phyloP scores from a whole-genome alignment of 37 sponge, comb jelly and placozoan species.

The Tethya wilhelma region DNA sequence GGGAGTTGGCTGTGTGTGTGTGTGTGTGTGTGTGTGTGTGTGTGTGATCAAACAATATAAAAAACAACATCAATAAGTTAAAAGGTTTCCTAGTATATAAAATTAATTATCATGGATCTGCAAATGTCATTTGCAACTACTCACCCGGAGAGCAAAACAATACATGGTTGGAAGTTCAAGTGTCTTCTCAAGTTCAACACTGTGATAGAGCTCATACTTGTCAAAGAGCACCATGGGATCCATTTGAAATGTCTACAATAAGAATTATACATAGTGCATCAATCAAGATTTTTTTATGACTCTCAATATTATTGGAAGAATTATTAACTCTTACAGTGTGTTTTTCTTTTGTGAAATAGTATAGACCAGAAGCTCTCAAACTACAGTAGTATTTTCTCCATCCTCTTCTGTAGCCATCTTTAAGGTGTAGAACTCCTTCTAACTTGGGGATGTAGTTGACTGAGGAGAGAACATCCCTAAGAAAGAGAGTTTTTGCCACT shows the following conservation, averaged over 20 bases:
- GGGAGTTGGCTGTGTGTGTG: not conserved
- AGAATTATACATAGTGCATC: constrained; percentile 63
- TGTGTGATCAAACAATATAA: no score
- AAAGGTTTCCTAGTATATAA: no score
- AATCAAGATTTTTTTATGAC: not conserved
- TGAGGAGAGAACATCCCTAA: constrained; percentile 88
- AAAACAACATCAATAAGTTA: no score
- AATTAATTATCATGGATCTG: no score
- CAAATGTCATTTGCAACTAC: not conserved
- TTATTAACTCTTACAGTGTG: constrained; percentile 51
- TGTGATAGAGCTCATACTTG: constrained; percentile 82
- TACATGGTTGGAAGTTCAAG: constrained; percentile 78
- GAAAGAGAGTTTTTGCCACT: constrained; percentile 72
- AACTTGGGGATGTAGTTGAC: constrained; percentile 86
- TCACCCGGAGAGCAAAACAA: constrained; percentile 87
- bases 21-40: no score
- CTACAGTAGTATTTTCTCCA: constrained; percentile 93
- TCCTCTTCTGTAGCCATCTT: constrained; percentile 89
- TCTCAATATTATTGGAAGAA: not conserved
- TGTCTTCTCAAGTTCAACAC: constrained; percentile 83
- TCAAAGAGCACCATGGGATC: constrained; percentile 83
- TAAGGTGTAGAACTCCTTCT: constrained; percentile 86
- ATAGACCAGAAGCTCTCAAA: constrained; percentile 90
- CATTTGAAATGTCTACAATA: constrained; percentile 41
- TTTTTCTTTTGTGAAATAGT: constrained; percentile 91